These are phyloP conservation scores for Chaenocephalus aceratus DNA, from an alignment of 2,113 vertebrate genomes.

Conservation along the genomic window DNA sequence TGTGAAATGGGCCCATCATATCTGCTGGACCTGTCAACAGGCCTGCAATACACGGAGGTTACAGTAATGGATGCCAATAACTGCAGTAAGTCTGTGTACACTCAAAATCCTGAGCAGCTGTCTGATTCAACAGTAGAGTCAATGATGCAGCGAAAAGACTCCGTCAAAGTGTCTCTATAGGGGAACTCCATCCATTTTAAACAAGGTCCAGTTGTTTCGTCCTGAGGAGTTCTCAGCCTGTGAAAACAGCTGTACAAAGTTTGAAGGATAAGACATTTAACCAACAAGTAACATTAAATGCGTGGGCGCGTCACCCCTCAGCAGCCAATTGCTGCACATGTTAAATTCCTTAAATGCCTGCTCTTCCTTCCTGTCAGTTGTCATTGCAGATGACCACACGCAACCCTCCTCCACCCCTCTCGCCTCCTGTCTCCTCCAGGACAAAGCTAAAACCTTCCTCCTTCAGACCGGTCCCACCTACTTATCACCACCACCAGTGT, in stretches of 20 bases:
- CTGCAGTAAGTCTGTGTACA: slow-evolving; percentile 21
- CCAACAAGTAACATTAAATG: no score
- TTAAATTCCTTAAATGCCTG: no score
- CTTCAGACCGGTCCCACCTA: no score
- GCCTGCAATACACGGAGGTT: slow-evolving; percentile 48
- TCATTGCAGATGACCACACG: no score
- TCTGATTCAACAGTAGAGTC: slow-evolving; percentile 4
- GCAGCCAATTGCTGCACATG: no score
- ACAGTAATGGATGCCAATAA: slow-evolving; percentile 45
- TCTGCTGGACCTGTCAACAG: slow-evolving; percentile 65
- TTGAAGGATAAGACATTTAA: no score
- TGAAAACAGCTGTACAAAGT: background rate
- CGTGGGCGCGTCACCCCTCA: no score
- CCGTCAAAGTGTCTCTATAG: background rate
- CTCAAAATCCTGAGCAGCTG: slow-evolving; percentile 50
- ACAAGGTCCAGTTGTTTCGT: background rate
- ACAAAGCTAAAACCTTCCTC: no score
- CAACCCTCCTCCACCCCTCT: no score
- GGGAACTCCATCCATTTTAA: background rate
- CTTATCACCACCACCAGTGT: no score
- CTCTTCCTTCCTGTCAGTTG: no score
- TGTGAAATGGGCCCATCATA: slow-evolving; percentile 50
- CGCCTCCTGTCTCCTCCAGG: no score
- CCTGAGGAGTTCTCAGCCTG: background rate
- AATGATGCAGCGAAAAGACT: slow-evolving; percentile 18